phyloP scores from a whole-genome alignment of 2,888 invertebrate species.

The Stenchaetothrips biformis region DNA sequence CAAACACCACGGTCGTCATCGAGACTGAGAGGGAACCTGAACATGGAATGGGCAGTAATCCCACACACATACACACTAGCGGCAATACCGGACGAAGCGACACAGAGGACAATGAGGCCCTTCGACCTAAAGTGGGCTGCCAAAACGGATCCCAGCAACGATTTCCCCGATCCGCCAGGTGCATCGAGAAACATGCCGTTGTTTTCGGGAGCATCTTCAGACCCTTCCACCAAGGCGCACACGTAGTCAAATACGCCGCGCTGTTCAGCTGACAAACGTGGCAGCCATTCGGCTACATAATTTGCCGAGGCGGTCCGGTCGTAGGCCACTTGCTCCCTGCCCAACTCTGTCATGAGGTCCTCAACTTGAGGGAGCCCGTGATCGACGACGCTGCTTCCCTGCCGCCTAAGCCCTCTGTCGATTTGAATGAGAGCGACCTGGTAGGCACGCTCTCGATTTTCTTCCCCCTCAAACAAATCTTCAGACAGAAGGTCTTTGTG shows the following conservation, averaged over 20 bases:
- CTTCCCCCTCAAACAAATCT: neutral
- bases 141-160: conserved; percentile 29
- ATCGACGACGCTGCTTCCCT: conserved; percentile 13
- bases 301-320: conserved; percentile 11
- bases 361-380: conserved; percentile 29
- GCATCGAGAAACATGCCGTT: conserved; percentile 33
- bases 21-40: conserved; percentile 31
- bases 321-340: conserved; percentile 30
- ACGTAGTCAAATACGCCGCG: conserved; percentile 6
- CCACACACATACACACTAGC: conserved; percentile 27
- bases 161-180: conserved; percentile 34
- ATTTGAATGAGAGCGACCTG: neutral
- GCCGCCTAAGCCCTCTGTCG: neutral
- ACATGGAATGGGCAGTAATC: conserved; percentile 34
- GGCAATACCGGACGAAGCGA: conserved; percentile 29
- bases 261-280: conserved; percentile 31
- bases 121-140: conserved; percentile 27
- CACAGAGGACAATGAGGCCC: conserved; percentile 25
- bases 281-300: conserved; percentile 30
- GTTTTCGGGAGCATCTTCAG: neutral
- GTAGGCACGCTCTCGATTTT: neutral
- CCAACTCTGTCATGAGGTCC: conserved; percentile 29
- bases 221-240: neutral
- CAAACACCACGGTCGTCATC: conserved; percentile 30
- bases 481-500: neutral